A percentile compares a stretch with the other conserved stretches of the same genome.
phyloP scores from a whole-genome alignment of 2,797 vertebrate genomes.

The Tangara arthus region DNA sequence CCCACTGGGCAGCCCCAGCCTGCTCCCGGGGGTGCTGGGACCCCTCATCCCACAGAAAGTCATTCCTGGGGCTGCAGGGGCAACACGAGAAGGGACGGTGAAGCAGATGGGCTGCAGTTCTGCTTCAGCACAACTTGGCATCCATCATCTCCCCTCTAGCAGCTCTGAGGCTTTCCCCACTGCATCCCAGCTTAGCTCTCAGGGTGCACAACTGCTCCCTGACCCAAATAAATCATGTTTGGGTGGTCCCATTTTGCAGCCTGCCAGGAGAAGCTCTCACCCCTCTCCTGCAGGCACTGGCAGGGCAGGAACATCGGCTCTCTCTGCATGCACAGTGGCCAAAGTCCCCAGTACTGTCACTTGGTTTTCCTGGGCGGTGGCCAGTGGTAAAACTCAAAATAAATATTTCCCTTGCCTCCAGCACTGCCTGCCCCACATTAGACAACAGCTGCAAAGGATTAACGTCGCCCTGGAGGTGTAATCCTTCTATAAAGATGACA shows the following conservation, averaged over 20 bases:
- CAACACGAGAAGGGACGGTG: rapidly evolving
- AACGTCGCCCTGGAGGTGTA: not conserved
- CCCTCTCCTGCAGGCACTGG: not conserved
- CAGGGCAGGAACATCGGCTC: not conserved
- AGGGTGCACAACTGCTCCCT: not conserved
- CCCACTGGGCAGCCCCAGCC: rapidly evolving
- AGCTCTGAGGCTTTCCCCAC: rapidly evolving
- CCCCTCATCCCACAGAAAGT: not conserved
- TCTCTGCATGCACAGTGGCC: not conserved
- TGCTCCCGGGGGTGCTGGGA: rapidly evolving
- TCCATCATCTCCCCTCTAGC: not conserved
- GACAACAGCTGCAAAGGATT: constrained; percentile 70
- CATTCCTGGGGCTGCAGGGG: rapidly evolving
- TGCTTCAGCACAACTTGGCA: not conserved
- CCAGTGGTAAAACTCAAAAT: constrained; percentile 66
- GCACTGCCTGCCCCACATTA: not conserved
- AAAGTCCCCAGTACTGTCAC: not conserved
- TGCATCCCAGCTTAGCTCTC: not conserved
- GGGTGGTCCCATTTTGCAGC: not conserved
- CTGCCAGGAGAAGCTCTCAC: not conserved
- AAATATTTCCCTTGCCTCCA: constrained; percentile 48
- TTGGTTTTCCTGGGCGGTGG: constrained; percentile 34
- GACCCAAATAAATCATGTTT: not conserved
- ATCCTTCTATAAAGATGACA: not conserved
- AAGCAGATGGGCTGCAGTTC: not conserved